Conservation (phyloP, 92 coral and sea anemone species). For the Chrysogorgia sp. region DNA sequence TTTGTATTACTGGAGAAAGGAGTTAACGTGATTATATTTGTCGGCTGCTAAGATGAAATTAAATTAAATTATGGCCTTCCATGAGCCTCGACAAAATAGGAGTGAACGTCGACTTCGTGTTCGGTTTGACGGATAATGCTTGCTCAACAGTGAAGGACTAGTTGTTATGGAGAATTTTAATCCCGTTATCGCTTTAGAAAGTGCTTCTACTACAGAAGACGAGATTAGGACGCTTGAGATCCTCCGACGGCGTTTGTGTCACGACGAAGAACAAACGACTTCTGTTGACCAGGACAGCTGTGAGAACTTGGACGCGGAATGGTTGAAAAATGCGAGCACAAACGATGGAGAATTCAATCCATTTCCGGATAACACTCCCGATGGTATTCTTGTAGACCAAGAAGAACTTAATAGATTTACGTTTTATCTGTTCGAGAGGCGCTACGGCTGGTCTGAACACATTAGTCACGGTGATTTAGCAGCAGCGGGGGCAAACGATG, state of each 20-base stretch:
- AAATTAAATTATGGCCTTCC: not conserved
- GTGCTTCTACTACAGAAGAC: conserved; percentile 72
- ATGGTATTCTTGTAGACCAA: conserved; percentile 60
- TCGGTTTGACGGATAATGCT: not conserved
- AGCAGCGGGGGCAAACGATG: conserved; percentile 5
- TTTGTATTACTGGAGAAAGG: not conserved
- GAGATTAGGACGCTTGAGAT: conserved; percentile 75
- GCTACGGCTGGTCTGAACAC: conserved; percentile 94
- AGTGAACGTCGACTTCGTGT: too few relatives aligned
- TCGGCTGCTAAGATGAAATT: not conserved
- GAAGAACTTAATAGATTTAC: conserved; percentile 77
- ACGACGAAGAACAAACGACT: conserved; percentile 28
- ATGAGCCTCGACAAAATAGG: not conserved
- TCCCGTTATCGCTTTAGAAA: conserved; percentile 51
- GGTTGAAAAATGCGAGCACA: conserved; percentile 53
- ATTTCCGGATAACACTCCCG: conserved; percentile 77
- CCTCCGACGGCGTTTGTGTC: conserved; percentile 59
- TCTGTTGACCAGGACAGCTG: conserved; percentile 38
- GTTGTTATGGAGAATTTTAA: conserved; percentile 49
- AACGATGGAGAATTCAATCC: conserved; percentile 66
- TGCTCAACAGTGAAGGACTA: not conserved
- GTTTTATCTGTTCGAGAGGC: conserved; percentile 89
- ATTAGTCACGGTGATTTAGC: conserved; percentile 61
- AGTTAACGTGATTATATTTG: not conserved
- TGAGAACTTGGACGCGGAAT: conserved; percentile 80